Evolutionary conservation across 2,888 invertebrate genomes (phyloP).

Genomic region (Branchellion lobata): DNA sequence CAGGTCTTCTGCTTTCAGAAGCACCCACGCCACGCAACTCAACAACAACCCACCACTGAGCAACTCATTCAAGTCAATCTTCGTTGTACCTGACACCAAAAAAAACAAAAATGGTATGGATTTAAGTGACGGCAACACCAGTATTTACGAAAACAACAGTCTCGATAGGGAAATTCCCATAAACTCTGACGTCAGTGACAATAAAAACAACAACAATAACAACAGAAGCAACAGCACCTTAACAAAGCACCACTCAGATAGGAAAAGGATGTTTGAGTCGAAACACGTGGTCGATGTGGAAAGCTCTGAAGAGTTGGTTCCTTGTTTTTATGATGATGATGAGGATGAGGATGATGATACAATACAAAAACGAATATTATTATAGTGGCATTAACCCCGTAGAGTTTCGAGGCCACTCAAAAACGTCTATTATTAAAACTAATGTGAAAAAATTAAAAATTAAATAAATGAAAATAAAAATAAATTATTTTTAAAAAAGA

Average conservation of each 20-base stretch:
- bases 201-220: not conserved
- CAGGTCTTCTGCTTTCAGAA: conserved; percentile 4
- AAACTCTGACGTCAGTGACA: not conserved
- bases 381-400: no score
- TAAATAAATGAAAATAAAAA: no score
- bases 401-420: no score
- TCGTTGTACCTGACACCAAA: no score
- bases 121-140: not conserved
- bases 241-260: not conserved
- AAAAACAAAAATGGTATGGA: no score
- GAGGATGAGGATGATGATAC: no score
- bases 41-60: not conserved
- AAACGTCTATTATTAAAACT: no score
- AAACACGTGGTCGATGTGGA: not conserved
- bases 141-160: not conserved
- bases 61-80: no score
- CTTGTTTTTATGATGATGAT: no score
- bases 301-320: conserved; percentile 12
- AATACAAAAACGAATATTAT: no score
- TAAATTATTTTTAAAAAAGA: no score
- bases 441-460: no score
- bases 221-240: not conserved
- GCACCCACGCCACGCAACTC: not conserved
- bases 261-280: not conserved
- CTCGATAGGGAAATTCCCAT: not conserved